These are phyloP conservation scores for Ictidomys tridecemlineatus DNA, from an alignment of 2,113 vertebrate species.

Conservation along the genomic window DNA sequence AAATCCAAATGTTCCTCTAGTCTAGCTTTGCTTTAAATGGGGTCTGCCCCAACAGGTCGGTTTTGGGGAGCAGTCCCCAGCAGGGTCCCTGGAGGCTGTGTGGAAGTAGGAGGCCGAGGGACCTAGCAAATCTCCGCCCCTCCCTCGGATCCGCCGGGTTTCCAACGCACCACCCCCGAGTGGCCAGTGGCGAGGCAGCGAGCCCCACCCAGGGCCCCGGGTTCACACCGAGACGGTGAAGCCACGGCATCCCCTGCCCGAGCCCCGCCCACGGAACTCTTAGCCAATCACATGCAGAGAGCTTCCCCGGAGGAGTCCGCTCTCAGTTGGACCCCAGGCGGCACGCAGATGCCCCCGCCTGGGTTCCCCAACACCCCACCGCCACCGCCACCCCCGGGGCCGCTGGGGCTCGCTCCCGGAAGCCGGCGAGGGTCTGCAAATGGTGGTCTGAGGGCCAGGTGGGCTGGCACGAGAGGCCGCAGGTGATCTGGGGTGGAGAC, in stretches of 20 bases:
- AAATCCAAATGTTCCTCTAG: constrained; percentile 35
- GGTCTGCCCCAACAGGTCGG: neutral
- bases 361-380: neutral
- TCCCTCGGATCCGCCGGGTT: neutral
- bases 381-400: too few relatives aligned
- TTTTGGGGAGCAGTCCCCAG: neutral
- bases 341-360: neutral
- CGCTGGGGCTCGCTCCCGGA: neutral
- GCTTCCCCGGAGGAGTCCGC: neutral
- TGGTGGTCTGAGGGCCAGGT: fast-evolving
- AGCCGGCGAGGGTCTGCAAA: too few relatives aligned
- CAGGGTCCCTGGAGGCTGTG: neutral
- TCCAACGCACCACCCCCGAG: fast-evolving
- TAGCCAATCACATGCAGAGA: constrained; percentile 59
- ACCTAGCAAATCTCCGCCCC: neutral
- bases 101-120: neutral
- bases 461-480: neutral
- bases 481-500: neutral
- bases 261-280: constrained; percentile 6
- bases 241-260: neutral
- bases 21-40: constrained; percentile 61
- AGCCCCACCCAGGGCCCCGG: neutral
- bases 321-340: neutral
- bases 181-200: neutral
- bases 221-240: neutral